Conservation (phyloP, 2,888 invertebrate genomes). For the Monoplex corrugatus region DNA sequence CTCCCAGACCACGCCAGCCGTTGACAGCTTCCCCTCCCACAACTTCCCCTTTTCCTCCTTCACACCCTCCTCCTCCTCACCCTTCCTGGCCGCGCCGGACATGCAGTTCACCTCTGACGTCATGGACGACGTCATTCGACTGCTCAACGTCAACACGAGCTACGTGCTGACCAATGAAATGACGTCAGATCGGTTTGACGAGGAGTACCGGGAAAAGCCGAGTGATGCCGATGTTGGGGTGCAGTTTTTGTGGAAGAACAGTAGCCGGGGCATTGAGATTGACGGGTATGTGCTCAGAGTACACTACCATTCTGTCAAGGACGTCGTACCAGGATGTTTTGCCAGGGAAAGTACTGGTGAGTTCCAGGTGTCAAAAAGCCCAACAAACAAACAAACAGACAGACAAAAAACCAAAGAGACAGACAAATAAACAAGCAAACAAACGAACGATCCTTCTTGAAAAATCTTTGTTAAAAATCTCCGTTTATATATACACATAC, state of each 20-base stretch:
- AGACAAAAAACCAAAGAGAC: no score
- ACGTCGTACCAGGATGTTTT: conserved; percentile 15
- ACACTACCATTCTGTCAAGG: background rate
- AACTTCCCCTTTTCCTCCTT: conserved; percentile 19
- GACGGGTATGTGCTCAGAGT: conserved; percentile 36
- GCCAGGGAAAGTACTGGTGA: background rate
- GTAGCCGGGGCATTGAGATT: background rate
- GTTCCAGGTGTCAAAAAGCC: background rate
- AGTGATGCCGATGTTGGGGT: conserved; percentile 27
- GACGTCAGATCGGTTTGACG: conserved; percentile 27
- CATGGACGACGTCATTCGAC: conserved; percentile 29
- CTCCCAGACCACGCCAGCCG: conserved; percentile 28
- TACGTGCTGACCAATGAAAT: background rate
- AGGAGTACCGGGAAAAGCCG: conserved; percentile 36
- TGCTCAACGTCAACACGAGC: background rate
- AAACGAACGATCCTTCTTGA: no score
- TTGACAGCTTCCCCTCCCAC: conserved; percentile 29
- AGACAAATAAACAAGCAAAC: no score
- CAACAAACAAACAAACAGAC: no score
- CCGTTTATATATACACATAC: no score
- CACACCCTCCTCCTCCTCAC: background rate
- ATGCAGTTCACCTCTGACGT: conserved; percentile 13
- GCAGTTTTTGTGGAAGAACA: conserved; percentile 41
- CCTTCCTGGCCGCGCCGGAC: conserved; percentile 30
- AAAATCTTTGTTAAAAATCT: no score